Evolutionary conservation across 2,113 vertebrate genomes (phyloP).

Genomic region (Tiliqua scincoides): DNA sequence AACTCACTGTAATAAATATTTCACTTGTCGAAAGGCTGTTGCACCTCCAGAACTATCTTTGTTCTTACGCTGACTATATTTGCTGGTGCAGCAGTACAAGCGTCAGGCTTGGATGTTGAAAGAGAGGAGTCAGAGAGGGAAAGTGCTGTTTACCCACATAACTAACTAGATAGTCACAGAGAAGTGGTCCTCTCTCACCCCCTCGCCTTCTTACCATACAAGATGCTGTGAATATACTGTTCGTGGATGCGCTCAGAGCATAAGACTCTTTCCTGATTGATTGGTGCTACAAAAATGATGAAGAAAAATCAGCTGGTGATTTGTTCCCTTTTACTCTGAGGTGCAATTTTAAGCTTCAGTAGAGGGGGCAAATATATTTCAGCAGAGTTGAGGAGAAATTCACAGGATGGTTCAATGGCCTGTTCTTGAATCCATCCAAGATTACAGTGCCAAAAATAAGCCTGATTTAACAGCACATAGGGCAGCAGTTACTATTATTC

Average conservation of each 20-base stretch:
- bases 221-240: neutral
- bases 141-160: neutral
- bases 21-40: neutral
- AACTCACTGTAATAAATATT: neutral
- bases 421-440: neutral
- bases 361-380: neutral
- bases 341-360: neutral
- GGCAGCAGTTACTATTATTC: neutral
- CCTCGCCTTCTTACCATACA: neutral
- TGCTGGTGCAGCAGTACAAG: neutral
- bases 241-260: too few species aligned
- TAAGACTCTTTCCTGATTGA: neutral
- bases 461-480: neutral
- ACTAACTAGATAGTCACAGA: too few species aligned
- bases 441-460: neutral
- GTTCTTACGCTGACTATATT: neutral
- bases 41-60: conserved; percentile 1
- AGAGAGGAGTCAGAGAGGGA: neutral
- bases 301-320: neutral
- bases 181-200: neutral
- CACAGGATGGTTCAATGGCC: neutral
- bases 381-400: neutral
- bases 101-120: neutral
- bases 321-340: neutral
- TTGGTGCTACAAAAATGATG: neutral